Evolutionary conservation across 2,797 vertebrate species (phyloP), one percentile per base, ranked within the genome.

Genomic region (Cirrhinus mrigala): DNA sequence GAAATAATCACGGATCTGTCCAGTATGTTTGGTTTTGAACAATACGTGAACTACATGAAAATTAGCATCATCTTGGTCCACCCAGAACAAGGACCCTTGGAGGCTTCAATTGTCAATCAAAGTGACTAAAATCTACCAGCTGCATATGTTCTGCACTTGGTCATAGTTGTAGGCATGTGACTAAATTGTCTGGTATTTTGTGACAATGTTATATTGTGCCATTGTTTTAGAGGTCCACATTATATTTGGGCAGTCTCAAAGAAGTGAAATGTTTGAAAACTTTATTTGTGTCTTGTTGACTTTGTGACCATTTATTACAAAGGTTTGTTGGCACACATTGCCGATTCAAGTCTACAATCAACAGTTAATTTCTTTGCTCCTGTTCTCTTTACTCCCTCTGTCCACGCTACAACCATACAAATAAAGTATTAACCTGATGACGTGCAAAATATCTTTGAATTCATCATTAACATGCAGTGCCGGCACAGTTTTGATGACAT

Each of bases 361-460:
- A 92, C 95, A 92, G 93, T 94, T 89, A 64, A 92, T 91, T 90
- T 90, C 92, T 91, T 91, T 90, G 81, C 90, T 91, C 87, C 88
- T 85, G 79, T 88, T 93, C 87, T 90, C 83, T 92, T 94, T 91
- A 92, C 87, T 91, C 92, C 94, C 90, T 95, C 93, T 94, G 94
- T 95, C 93, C 94, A 94, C 92, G 94, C 94, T 95, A 95, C 95
- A 96, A 95, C 94, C 95, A 95, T 96, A 94, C 94, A 94, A 96
- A 96, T 96, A 96, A 96, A 96, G 94, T 96, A 96, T 96, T 96
- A 96, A 96, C 95, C 96, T 95, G 95, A 95, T 94, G 94, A 95
- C 93, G 93, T 93, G 94, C 44, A 86, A 58, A 82, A 70, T 58
- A 58, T 77, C 81, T 83, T 85, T 73, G 79, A 86, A 85, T 87